Evolutionary conservation across 64 coral and sea anemone species (phyloP), one percentile per base, ranked within the genome.

Genomic region (Montipora cactus): DNA sequence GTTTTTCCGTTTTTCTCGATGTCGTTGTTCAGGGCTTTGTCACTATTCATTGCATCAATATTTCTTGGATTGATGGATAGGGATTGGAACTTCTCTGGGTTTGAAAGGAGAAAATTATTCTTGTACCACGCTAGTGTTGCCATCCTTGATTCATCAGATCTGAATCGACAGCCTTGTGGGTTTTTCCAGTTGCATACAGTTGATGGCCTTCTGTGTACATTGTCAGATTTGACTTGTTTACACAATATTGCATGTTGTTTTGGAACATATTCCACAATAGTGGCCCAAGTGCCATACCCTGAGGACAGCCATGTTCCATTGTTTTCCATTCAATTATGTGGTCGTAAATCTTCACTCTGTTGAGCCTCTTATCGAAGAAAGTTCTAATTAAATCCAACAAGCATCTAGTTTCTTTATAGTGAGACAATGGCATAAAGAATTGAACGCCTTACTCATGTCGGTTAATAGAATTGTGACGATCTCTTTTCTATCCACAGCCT

Each of bases 201-300:
- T 89, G 87, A 73, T 89, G 87, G 13, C 61, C 74, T 47, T 44
- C 74, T 57, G 74, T 25, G 52, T 78, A 62, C 74, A 89, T 89
- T 57, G 74, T 77, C 74, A 89, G 28, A 78, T 79, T 90, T 77
- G 71, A 64, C 22, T 89, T 70, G 2, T 62, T 47, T 45, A 90
- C 79, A 52, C 58, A 47, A 75, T 73, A 77, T 48, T 49, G 5
- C 55, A 89, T 79, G 93, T 94, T 79, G 74, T 90, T 95, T 77
- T 90, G 69, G 49, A 75, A 91, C 67, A 91, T 76, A 18, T 76
- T 81, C 50, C 57, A 84, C 28, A 44, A 67, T 44, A 83, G 53
- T 22, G 80, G 80, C 59, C 80, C 80, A 83, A 83, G 59, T 44
- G 80, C 49, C 46, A 11, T 83, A 61, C 52, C 6, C 52, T 55